Conservation (phyloP, 2,888 invertebrate genomes). For the Campoletis raptor region DNA sequence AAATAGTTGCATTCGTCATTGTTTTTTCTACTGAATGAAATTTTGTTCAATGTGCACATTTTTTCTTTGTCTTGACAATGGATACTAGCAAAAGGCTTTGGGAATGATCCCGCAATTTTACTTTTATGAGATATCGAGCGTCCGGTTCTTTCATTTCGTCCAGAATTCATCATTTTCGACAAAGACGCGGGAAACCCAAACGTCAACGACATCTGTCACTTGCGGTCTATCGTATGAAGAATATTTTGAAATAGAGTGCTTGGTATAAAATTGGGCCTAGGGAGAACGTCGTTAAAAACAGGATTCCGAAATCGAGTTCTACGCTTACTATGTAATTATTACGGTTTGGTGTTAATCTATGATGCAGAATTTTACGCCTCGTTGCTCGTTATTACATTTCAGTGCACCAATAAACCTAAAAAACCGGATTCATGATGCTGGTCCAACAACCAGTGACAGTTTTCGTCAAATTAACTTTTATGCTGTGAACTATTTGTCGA, state of each 20-base stretch:
- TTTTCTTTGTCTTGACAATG: background rate
- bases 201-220: background rate
- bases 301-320: constrained; percentile 43
- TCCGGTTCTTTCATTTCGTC: background rate
- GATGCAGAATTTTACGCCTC: background rate
- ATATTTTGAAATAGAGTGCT: constrained; percentile 34
- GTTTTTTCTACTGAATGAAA: background rate
- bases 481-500: background rate
- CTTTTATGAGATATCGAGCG: background rate
- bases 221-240: background rate
- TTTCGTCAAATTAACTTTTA: background rate
- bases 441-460: background rate
- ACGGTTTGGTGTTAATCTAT: background rate
- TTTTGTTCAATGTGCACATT: background rate
- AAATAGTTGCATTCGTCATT: background rate
- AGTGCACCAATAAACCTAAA: background rate
- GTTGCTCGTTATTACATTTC: background rate
- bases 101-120: background rate
- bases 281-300: background rate
- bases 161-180: background rate
- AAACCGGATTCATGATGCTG: background rate
- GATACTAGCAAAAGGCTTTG: background rate
- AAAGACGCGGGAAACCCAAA: constrained; percentile 6
- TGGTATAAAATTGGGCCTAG: background rate
- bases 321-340: background rate